Conservation (phyloP, 2,113 vertebrate species). For the Leucosticte australis region DNA sequence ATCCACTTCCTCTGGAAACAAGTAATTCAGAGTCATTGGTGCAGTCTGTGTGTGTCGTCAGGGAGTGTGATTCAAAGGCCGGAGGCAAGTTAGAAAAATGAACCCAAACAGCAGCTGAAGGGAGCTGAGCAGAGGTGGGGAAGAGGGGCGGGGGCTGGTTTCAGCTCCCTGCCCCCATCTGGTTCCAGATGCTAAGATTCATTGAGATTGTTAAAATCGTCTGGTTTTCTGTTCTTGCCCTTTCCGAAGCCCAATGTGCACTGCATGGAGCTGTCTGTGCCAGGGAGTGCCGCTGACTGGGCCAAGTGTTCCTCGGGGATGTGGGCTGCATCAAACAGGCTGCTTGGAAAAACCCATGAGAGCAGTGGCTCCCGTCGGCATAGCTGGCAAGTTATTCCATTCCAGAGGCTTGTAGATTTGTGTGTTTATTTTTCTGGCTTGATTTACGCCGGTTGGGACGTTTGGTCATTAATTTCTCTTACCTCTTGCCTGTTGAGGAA, state of each 20-base stretch:
- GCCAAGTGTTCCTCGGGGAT: not conserved
- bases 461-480: not conserved
- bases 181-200: not conserved
- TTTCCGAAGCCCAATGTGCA: fast-evolving
- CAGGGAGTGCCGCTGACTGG: not conserved
- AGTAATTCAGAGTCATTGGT: not conserved
- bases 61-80: not conserved
- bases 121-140: not conserved
- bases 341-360: fast-evolving
- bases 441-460: not conserved
- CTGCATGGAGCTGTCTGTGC: not conserved
- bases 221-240: not conserved
- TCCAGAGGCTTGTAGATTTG: not conserved
- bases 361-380: fast-evolving
- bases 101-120: not conserved
- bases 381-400: not conserved
- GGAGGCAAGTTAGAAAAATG: not conserved
- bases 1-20: not conserved
- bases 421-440: not conserved
- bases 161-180: too few relatives aligned
- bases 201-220: not conserved
- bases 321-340: not conserved
- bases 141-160: fast-evolving
- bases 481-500: not conserved
- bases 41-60: not conserved